Evolutionary conservation across 2,113 vertebrate species (phyloP), one percentile per base, ranked within the genome.

Genomic region (Platichthys stellatus): DNA sequence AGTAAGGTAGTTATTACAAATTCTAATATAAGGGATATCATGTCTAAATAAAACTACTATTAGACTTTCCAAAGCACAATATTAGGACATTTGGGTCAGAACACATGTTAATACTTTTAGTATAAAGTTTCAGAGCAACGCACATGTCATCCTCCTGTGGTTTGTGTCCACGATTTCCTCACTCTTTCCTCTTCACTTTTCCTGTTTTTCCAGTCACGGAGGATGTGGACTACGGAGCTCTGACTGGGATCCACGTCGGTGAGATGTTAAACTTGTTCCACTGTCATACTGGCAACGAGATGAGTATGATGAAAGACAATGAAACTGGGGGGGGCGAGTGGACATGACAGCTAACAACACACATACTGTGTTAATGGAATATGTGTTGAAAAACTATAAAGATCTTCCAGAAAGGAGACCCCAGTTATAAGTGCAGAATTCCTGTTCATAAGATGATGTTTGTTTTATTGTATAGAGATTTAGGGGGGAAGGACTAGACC

Each of bases 221-320:
- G 69, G 86, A 89, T n/a, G 80, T 84, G 1, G 90, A 92, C 77
- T 88, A 90, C 6, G 51, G 89, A 76, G 86, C 89, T 47, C 76
- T 91, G 74, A 84, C 92, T 47, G 92, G 91, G 74, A 88, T 92
- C 82, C 88, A 89, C 74, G 74, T 92, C 51, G 90, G 92, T 93
- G 81, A 93, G 91, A 86, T 66, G 38, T 69, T 80, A 59, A 31
- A 70, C 74, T 81, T 72, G 31, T 78, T 74, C 64, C 74, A 63
- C n/a, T 58, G 56, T 59, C 57, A 56, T 47, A 70, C 75, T 82
- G 74, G 69, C 82, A 81, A 88, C 82, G 43, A 62, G 63, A 63
- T 78, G 28, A n/a, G 40, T 40, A 8, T 26, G 59, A 74, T 24
- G 63, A 21, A 54, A 62, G 28, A 68, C 51, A 63, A 72, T 57